Evolutionary conservation across 2,113 vertebrate genomes (phyloP), one percentile per base, ranked within the genome.

Genomic region (Pseudopipra pipra): DNA sequence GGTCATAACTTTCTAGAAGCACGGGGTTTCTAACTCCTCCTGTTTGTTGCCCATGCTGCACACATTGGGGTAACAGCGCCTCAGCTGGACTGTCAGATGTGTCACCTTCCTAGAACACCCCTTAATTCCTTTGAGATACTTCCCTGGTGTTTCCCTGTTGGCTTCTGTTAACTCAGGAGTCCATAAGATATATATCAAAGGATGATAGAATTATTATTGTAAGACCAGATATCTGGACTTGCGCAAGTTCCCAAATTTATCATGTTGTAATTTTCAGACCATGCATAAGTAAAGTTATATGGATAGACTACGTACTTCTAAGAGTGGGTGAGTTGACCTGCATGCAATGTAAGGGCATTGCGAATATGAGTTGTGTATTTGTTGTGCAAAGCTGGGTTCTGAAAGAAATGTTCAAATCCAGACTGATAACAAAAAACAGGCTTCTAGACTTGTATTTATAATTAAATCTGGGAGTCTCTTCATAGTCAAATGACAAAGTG

Each of bases 401-500:
- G 44, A 81, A 80, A 72, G 8, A 41, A 68, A 2, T 54, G 41
- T 78, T 90, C 77, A 68, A 63, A 80, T 78, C 28, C 67, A 91
- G 43, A 71, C 41, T 89, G n/a, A 41, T 74, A 82, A 59, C 20
- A 77, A 83, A 84, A 92, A 84, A n/a, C 15, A 90, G 49, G 11
- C 27, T 92, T 95, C 80, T 81, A 90, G 72, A 46, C 61, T 81
- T 71, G 30, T 55, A 54, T 96, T 82, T 72, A 81, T 90, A 87
- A 49, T 89, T 87, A 78, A 85, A 70, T 85, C 54, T 79, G 54
- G 55, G 68, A 83, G 59, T 22, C 39, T 65, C 58, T 83, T 83
- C 77, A 92, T 54, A 89, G 80, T 92, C 89, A 90, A 65, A 73
- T 85, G 65, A 94, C 59, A 92, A 79, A 80, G 47, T 93, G 73